These are phyloP conservation scores for Brachyhypopomus gauderio DNA, from an alignment of 2,113 vertebrate species.

Conservation along the genomic window DNA sequence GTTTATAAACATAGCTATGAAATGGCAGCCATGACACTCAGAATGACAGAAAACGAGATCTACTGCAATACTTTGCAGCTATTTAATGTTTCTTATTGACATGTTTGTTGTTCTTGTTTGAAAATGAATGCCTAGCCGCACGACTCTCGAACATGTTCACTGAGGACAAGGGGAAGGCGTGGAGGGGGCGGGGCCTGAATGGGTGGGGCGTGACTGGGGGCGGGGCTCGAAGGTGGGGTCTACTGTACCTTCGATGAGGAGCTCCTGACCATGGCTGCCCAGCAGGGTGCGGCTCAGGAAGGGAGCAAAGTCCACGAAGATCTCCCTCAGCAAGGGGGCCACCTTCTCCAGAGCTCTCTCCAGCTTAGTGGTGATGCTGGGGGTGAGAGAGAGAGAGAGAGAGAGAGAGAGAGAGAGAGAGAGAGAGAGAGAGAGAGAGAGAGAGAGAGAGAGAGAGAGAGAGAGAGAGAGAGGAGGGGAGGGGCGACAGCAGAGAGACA, in stretches of 20 bases:
- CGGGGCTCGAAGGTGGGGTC: constrained; percentile 16
- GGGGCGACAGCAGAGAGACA: constrained; percentile 16
- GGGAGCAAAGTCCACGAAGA: constrained; percentile 98
- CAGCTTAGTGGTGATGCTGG: constrained; percentile 96
- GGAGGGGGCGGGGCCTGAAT: no score
- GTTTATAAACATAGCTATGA: no score
- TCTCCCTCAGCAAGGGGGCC: constrained; percentile 93
- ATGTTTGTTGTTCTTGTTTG: no score
- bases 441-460: constrained; percentile 29
- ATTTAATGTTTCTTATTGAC: no score
- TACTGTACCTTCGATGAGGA: constrained; percentile 96
- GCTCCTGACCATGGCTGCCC: constrained; percentile 96
- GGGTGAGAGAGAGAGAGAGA: constrained; percentile 47
- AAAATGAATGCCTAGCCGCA: no score
- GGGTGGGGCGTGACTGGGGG: no score
- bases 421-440: constrained; percentile 25
- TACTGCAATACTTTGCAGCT: no score
- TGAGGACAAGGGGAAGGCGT: constrained; percentile 37
- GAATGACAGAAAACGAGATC: no score
- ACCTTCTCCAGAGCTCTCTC: constrained; percentile 97
- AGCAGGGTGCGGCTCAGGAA: constrained; percentile 94
- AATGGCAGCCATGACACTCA: no score
- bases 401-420: constrained; percentile 24
- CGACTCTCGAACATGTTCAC: not conserved
- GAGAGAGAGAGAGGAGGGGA: constrained; percentile 1